Evolutionary conservation across 2,113 vertebrate genomes (phyloP), one percentile per base, ranked within the genome.

Genomic region (Rhodinocichla rosea): DNA sequence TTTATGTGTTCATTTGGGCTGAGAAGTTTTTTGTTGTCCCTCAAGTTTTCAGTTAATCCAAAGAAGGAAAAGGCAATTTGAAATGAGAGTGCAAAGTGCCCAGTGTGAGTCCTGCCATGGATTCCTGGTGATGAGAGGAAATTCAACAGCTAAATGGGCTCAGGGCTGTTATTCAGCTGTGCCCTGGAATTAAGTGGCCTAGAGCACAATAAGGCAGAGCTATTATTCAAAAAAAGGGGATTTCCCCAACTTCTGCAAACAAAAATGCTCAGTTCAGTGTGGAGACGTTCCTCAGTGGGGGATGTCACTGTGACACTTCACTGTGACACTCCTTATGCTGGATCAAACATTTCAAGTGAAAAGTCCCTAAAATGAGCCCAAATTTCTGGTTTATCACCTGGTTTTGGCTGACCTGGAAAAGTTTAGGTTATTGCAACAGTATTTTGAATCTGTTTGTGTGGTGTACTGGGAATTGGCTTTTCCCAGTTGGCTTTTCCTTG

Each of bases 71-170:
- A 95, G 69, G 42, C 42, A 80, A 63, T 53, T 90, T 87, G 93
- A 95, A 95, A 67, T 59, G 63, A 82, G 96, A 90, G 80, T 74
- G 86, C 23, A 8, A 64, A 63, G 57, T 87, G 90, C 95, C 35
- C 86, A 39, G 95, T 42, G 33, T 65, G 94, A 95, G 77, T 95
- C 92, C 97, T 97, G 97, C 97, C 95, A 9, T 84, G 53, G 89
- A 87, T 86, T 96, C 90, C 92, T 95, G 95, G 86, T 79, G 81
- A 80, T 83, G 59, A 87, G 52, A 76, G 88, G 47, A 45, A 68
- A 59, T 64, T 91, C 94, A 89, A 63, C 75, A 95, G 56, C 92
- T 92, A 17, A 60, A 26, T 42, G 59, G 77, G 87, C 86, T 92
- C 93, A 89, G 89, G 85, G 94, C 69, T 94, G 79, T 49, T 65